Percentiles rank a stretch among this genome's conserved stretches.
Evolutionary conservation across 2,888 invertebrate genomes (phyloP).

Genomic region (Metopia argyrocephala): DNA sequence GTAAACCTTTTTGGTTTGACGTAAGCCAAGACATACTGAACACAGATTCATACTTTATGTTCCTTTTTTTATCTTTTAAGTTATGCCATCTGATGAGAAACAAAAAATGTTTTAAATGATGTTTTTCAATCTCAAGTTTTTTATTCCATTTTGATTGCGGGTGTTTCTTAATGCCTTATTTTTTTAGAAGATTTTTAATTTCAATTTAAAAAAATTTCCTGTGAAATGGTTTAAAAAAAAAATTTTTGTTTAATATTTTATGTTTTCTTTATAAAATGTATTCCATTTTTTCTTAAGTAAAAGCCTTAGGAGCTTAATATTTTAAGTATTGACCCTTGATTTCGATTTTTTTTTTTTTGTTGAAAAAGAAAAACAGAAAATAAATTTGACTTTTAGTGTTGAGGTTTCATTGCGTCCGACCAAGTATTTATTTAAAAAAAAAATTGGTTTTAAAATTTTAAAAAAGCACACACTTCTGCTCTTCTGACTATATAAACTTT

Average conservation of each 20-base stretch:
- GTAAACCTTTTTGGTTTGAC: not conserved
- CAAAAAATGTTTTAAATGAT: constrained; percentile 30
- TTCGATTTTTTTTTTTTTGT: constrained; percentile 6
- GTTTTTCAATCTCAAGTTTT: not conserved
- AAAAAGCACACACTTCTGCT: too few species aligned
- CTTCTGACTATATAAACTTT: too few species aligned
- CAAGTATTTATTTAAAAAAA: too few species aligned
- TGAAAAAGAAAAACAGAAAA: too few species aligned
- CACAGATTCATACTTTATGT: constrained; percentile 12
- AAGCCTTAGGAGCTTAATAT: constrained; percentile 56
- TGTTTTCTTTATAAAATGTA: too few species aligned
- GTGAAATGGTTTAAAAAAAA: constrained; percentile 55
- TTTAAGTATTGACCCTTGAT: constrained; percentile 46
- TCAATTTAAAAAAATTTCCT: constrained; percentile 58
- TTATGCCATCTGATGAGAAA: constrained; percentile 50
- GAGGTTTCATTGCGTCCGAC: too few species aligned
- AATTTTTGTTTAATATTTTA: not conserved
- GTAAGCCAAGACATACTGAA: not conserved
- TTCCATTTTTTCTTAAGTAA: constrained; percentile 3
- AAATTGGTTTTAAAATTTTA: too few species aligned
- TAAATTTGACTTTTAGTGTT: too few species aligned
- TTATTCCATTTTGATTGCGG: constrained; percentile 47
- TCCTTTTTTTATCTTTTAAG: constrained; percentile 33
- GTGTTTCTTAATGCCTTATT: constrained; percentile 49
- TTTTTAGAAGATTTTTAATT: constrained; percentile 10